Percentiles rank a stretch among this genome's conserved stretches.
These are phyloP conservation scores for Xiphophorus maculatus DNA, from an alignment of 2,113 vertebrate genomes.

Conservation along the genomic window DNA sequence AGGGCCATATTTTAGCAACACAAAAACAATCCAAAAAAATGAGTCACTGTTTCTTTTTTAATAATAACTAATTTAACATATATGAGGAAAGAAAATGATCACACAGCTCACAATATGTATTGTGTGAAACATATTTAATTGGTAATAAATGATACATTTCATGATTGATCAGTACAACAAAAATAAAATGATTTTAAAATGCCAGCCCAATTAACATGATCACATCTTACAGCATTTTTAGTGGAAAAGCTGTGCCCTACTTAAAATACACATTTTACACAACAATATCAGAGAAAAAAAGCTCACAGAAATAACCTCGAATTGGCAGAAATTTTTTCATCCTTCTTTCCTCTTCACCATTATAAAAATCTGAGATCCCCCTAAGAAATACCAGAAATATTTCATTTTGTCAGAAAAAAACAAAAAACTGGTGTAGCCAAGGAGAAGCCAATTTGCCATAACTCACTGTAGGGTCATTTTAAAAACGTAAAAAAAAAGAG, in stretches of 20 bases:
- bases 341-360: background rate
- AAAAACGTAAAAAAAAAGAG: slow-evolving; percentile 13
- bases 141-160: slow-evolving; percentile 12
- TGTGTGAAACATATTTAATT: background rate
- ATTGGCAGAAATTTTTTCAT: slow-evolving; percentile 1
- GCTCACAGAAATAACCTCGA: slow-evolving; percentile 9
- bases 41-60: background rate
- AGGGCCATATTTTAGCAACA: background rate
- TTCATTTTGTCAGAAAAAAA: background rate
- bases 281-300: background rate
- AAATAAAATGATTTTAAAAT: slow-evolving; percentile 22
- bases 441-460: background rate
- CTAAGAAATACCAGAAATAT: slow-evolving; percentile 8
- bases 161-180: slow-evolving; percentile 7
- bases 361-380: background rate
- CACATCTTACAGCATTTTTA: slow-evolving; percentile 16
- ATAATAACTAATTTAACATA: background rate
- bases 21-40: background rate
- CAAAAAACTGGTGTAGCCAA: background rate
- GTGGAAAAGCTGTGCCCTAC: slow-evolving; percentile 4
- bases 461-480: slow-evolving; percentile 27
- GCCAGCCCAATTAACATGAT: slow-evolving; percentile 23
- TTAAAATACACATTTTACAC: slow-evolving; percentile 19
- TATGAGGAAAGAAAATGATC: slow-evolving; percentile 17
- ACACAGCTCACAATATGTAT: slow-evolving; percentile 4